Evolutionary conservation across 2,888 invertebrate genomes (phyloP).

Genomic region (Plebejus argus): DNA sequence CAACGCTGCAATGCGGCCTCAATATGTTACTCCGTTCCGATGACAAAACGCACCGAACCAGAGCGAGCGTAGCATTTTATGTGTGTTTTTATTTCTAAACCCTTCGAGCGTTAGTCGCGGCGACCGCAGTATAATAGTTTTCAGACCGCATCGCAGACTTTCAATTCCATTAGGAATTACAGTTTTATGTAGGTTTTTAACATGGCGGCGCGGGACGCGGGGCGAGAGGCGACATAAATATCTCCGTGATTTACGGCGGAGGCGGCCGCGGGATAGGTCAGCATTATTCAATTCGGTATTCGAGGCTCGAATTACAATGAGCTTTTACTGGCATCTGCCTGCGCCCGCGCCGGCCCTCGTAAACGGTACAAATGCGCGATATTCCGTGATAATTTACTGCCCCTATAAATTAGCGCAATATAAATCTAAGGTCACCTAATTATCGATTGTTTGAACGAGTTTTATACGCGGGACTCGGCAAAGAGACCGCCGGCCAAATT

Average conservation of each 20-base stretch:
- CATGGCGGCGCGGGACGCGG: constrained; percentile 66
- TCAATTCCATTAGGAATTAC: constrained; percentile 75
- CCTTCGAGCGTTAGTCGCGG: constrained; percentile 54
- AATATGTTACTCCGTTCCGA: neutral
- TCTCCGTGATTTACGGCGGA: constrained; percentile 78
- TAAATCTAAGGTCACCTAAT: constrained; percentile 70
- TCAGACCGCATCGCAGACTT: constrained; percentile 62
- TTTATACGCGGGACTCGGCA: constrained; percentile 76
- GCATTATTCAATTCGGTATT: constrained; percentile 82
- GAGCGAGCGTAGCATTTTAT: no score
- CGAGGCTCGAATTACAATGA: constrained; percentile 79
- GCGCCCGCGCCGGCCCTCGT: constrained; percentile 9
- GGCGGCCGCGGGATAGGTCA: constrained; percentile 81
- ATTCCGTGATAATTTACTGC: constrained; percentile 18
- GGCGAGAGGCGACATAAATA: constrained; percentile 75
- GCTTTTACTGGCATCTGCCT: constrained; percentile 68
- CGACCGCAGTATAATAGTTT: constrained; percentile 68
- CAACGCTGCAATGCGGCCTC: neutral
- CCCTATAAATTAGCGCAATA: constrained; percentile 50
- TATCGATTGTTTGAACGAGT: constrained; percentile 78
- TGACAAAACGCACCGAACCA: constrained; percentile 30
- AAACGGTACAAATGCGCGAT: constrained; percentile 16
- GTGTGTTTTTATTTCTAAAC: constrained; percentile 52
- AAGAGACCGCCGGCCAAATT: constrained; percentile 78
- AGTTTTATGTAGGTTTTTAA: constrained; percentile 77